Conservation (phyloP, 2,113 vertebrate species). For the Oriolus oriolus region DNA sequence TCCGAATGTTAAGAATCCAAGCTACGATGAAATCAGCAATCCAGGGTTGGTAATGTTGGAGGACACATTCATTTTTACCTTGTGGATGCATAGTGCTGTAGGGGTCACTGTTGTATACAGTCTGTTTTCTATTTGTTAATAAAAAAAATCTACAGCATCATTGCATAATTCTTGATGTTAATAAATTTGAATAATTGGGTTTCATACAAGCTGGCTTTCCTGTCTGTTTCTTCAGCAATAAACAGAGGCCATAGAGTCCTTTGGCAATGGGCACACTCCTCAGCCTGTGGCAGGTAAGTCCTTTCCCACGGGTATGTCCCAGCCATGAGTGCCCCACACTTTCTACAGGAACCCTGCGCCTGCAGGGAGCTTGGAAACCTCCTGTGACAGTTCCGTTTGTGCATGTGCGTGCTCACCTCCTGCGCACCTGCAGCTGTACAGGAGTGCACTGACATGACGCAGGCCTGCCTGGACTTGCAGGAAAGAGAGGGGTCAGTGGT, state of each 20-base stretch:
- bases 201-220: slow-evolving; percentile 79
- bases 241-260: background rate
- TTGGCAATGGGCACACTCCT: background rate
- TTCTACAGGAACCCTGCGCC: background rate
- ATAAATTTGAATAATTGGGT: slow-evolving; percentile 96
- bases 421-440: background rate
- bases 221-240: slow-evolving; percentile 67
- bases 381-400: background rate
- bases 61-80: slow-evolving; percentile 92
- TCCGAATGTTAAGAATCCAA: slow-evolving; percentile 63
- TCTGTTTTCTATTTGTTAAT: slow-evolving; percentile 98
- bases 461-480: background rate
- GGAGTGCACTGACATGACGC: background rate
- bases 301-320: background rate
- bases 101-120: slow-evolving; percentile 91
- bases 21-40: slow-evolving; percentile 73
- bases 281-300: background rate
- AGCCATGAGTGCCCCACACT: rapidly evolving
- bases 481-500: background rate
- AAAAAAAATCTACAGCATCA: slow-evolving; percentile 87
- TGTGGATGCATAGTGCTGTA: slow-evolving; percentile 92
- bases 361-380: background rate
- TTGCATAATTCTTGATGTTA: slow-evolving; percentile 91
- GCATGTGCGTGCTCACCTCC: background rate
- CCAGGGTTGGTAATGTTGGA: slow-evolving; percentile 76